These are phyloP conservation scores for Sinosuthora webbiana DNA, from an alignment of 2,113 vertebrate genomes.

Conservation along the genomic window DNA sequence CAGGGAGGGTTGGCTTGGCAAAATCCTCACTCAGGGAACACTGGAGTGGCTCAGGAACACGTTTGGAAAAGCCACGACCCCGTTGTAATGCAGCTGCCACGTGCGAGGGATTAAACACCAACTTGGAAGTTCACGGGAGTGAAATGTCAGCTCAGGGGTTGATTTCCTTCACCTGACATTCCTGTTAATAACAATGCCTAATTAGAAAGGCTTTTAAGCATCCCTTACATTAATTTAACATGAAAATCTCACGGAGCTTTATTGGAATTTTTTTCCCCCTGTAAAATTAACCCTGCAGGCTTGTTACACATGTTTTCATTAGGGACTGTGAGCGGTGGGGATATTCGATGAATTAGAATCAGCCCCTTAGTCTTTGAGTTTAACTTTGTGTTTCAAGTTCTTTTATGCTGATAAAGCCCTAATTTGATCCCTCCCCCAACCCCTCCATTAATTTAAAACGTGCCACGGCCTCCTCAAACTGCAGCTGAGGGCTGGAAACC, in stretches of 20 bases:
- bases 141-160: constrained; percentile 66
- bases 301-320: constrained; percentile 79
- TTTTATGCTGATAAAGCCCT: constrained; percentile 31
- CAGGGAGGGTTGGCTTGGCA: not conserved
- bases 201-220: constrained; percentile 81
- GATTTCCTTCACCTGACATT: constrained; percentile 76
- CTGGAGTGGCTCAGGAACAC: not conserved
- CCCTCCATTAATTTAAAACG: not conserved
- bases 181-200: constrained; percentile 75
- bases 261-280: constrained; percentile 65
- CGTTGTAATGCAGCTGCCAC: not conserved
- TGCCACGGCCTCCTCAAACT: not conserved
- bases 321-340: constrained; percentile 57
- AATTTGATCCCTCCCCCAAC: not conserved
- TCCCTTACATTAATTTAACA: constrained; percentile 77
- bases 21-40: not conserved
- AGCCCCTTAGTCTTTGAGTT: constrained; percentile 44
- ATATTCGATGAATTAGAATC: constrained; percentile 69
- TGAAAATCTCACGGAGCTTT: constrained; percentile 72
- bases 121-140: constrained; percentile 6
- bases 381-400: constrained; percentile 39
- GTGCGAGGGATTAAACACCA: constrained; percentile 28
- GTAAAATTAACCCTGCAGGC: constrained; percentile 77
- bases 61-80: not conserved
- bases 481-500: not conserved